These are phyloP conservation scores for Notodonta ziczac DNA, from an alignment of 2,888 invertebrate species.

Conservation along the genomic window DNA sequence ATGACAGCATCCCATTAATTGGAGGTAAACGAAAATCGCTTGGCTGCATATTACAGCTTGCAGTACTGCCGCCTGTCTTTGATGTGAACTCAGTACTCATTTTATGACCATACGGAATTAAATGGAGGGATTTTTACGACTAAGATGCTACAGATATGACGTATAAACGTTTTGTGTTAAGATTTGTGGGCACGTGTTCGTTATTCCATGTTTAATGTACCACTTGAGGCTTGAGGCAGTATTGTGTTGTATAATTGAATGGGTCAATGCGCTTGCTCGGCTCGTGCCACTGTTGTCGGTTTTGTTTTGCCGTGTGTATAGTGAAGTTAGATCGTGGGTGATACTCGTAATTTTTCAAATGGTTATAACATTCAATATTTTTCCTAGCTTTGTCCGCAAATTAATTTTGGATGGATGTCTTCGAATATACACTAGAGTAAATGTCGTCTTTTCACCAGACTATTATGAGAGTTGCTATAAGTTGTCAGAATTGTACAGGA, in stretches of 20 bases:
- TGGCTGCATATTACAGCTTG: constrained; percentile 23
- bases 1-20: not conserved
- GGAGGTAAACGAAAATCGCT: not conserved
- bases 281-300: not conserved
- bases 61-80: constrained; percentile 31
- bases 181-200: constrained; percentile 48
- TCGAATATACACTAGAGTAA: too few species aligned
- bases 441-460: too few species aligned
- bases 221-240: constrained; percentile 18
- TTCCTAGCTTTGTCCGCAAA: too few species aligned
- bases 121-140: constrained; percentile 60
- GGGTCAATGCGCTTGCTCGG: constrained; percentile 19
- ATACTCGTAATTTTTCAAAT: too few species aligned
- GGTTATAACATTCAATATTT: too few species aligned
- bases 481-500: too few species aligned
- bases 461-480: too few species aligned
- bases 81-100: constrained; percentile 50
- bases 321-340: not conserved
- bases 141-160: constrained; percentile 54
- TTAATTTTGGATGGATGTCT: too few species aligned
- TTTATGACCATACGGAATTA: constrained; percentile 57
- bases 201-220: constrained; percentile 31
- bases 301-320: constrained; percentile 1
- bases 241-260: constrained; percentile 18
- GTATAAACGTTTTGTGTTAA: constrained; percentile 46